These are phyloP conservation scores for Ypsolopha sequella DNA, from an alignment of 2,888 invertebrate species.

Conservation along the genomic window DNA sequence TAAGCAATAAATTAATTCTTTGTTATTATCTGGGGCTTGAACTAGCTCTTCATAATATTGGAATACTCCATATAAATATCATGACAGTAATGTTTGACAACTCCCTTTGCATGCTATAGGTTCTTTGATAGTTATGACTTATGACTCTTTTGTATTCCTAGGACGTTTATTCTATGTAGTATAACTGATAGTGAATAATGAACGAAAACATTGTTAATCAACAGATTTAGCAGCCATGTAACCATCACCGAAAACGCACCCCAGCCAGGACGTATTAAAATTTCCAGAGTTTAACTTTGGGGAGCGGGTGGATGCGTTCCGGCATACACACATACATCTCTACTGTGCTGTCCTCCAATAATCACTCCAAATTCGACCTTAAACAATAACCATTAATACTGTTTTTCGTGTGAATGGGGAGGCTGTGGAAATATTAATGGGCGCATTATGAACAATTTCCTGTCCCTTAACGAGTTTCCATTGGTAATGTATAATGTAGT, in stretches of 20 bases:
- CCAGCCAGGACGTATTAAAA: slow-evolving; percentile 49
- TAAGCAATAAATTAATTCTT: too few species aligned
- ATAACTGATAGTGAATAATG: too few species aligned
- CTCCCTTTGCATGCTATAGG: too few species aligned
- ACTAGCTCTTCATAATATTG: too few species aligned
- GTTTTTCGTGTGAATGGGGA: slow-evolving; percentile 23
- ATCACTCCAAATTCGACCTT: slow-evolving; percentile 19
- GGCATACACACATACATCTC: slow-evolving; percentile 28
- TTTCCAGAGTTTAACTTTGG: slow-evolving; percentile 54
- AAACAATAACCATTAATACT: slow-evolving; percentile 12
- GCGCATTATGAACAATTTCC: slow-evolving; percentile 65
- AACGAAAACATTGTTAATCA: slow-evolving; percentile 4
- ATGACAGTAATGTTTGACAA: too few species aligned
- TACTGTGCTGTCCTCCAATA: slow-evolving; percentile 24
- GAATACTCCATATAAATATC: too few species aligned
- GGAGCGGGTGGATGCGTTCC: slow-evolving; percentile 44
- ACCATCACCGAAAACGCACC: slow-evolving; percentile 18
- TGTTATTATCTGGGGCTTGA: too few species aligned
- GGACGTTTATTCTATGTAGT: too few species aligned
- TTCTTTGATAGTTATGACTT: too few species aligned
- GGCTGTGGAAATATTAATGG: slow-evolving; percentile 64
- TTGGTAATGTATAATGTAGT: slow-evolving; percentile 35
- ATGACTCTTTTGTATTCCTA: too few species aligned
- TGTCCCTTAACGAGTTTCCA: slow-evolving; percentile 56
- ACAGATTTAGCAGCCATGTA: slow-evolving; percentile 20